Evolutionary conservation across 2,888 invertebrate genomes (phyloP), one percentile per base, ranked within the genome.

Genomic region (Macrosoma leucophasiata): DNA sequence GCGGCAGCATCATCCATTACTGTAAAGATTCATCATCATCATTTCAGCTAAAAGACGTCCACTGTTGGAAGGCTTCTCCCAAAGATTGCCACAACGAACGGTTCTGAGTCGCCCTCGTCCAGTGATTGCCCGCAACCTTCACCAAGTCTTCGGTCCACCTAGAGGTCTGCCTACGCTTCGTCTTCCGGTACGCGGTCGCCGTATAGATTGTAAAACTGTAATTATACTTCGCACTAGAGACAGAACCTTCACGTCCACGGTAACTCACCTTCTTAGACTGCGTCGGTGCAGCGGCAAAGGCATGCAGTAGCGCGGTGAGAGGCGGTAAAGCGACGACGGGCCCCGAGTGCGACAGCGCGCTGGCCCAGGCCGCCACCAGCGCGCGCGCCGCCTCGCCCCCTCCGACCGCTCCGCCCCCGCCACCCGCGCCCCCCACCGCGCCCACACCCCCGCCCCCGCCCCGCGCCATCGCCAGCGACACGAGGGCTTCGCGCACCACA

Each of bases 401-500:
- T 27, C 40, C 46, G 28, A 21, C 33, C 42, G 51, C 33, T 29
- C 40, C 45, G 20, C 41, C 39, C 48, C 10, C 51, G 22, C 41
- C 31, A 13, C 47, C 40, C 20, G 36, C 46, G 3, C 36, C 46
- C 5, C 39, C 41, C 8, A 38, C 44, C 27, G 45, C 44, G n/a
- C n/a, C n/a, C n/a, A n/a, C 46, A 3, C 36, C 46, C 5, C 39
- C 41, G 7, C 38, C 44, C 27, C 44, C 44, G 1, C 52, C 48
- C 3, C 65, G 61, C 3, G 64, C 54, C 41, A 76, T 56, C 26
- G 71, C 55, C 43, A 76, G 54, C 11, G 66, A 63, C 24, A 78
- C 52, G 13, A 81, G 55, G 11, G 88, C 86, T 49, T 89, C 84
- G 49, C 87, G 87, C 12, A 89, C 78, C 29, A 89, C 79, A 20